phyloP scores from a whole-genome alignment of 2,113 vertebrate species.

The Neotoma lepida region DNA sequence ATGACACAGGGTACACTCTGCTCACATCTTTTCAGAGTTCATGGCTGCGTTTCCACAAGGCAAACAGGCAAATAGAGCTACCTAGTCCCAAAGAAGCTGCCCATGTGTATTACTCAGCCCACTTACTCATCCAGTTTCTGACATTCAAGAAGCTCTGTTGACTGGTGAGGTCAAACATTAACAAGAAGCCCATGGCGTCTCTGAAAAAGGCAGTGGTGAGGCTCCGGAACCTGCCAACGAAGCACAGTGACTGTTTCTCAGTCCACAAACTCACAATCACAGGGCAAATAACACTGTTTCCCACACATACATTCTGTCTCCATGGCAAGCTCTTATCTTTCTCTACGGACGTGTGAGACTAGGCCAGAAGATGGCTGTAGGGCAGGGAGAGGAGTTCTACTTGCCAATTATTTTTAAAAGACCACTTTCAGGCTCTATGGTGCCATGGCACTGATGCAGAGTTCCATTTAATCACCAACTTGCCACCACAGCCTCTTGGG shows the following conservation, averaged over 20 bases:
- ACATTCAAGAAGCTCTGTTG: conserved; percentile 98
- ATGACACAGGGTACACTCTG: not conserved
- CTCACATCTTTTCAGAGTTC: not conserved
- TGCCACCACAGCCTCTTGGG: not conserved
- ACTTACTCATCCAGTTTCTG: conserved; percentile 98
- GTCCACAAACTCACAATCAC: accelerated
- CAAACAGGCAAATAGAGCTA: not conserved
- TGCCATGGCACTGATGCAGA: accelerated
- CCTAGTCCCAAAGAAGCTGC: not conserved
- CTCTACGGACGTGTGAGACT: not conserved
- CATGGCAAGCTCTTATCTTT: not conserved
- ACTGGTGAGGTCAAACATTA: conserved; percentile 98
- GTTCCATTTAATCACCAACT: not conserved
- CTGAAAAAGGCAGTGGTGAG: conserved; percentile 97
- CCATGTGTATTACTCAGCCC: accelerated
- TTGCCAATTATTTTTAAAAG: not conserved
- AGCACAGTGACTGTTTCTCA: not conserved
- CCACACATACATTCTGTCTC: not conserved
- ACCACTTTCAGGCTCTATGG: not conserved
- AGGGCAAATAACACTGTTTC: not conserved
- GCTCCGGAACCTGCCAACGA: conserved; percentile 88
- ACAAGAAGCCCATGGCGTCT: conserved; percentile 97
- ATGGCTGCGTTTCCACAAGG: not conserved
- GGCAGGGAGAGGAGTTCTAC: not conserved
- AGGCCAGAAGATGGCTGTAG: not conserved